Conservation (phyloP, 2,797 vertebrate genomes). For the Peromyscus nudipes region DNA sequence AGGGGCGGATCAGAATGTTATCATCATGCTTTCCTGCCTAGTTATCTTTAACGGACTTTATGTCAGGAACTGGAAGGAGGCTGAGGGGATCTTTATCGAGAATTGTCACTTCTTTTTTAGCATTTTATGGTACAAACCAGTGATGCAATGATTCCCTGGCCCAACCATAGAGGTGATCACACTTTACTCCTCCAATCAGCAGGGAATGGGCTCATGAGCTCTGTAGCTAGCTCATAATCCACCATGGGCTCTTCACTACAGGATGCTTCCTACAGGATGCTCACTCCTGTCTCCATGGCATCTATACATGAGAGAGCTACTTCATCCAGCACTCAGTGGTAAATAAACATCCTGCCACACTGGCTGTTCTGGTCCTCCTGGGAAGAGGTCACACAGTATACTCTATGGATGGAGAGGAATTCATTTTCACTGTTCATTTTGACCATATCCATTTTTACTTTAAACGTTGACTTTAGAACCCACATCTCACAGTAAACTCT, state of each 20-base stretch:
- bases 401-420: neutral
- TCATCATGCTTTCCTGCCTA: neutral
- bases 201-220: no score
- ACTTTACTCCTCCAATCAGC: neutral
- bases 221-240: neutral
- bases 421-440: slow-evolving; percentile 50
- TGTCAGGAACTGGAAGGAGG: neutral
- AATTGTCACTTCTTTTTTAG: neutral
- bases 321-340: neutral
- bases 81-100: neutral
- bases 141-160: neutral
- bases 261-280: no score
- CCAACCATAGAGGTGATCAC: no score
- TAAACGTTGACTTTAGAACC: neutral
- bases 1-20: no score
- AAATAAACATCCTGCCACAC: neutral
- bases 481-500: neutral
- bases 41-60: neutral
- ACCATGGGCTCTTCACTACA: neutral
- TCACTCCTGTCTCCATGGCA: neutral
- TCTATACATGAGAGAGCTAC: neutral
- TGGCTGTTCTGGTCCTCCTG: neutral
- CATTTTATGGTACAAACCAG: neutral
- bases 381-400: neutral
- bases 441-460: neutral